Evolutionary conservation across 2,113 vertebrate species (phyloP), one percentile per base, ranked within the genome.

Genomic region (Stegastes partitus): DNA sequence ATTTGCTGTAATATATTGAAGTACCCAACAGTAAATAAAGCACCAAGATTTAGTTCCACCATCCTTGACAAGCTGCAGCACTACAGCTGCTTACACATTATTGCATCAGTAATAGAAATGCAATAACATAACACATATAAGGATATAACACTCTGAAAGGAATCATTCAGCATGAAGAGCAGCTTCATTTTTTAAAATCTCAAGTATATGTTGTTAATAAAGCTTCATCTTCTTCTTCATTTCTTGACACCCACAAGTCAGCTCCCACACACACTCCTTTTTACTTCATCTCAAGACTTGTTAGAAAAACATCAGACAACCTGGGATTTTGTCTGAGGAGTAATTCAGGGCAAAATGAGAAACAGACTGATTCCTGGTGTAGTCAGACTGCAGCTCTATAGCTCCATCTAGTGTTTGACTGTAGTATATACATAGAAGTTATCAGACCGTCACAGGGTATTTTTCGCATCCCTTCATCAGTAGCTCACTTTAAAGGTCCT

Each of bases 351-450:
- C 2, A 19, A 51, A 75, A 56, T 59, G 6, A n/a, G 26, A 42
- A 42, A 15, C 39, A 42, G 39, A 15, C 14, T 14, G 12, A 15
- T 15, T 42, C 11, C 15, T 23, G 2, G 2, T 39, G 26, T 11
- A 44, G 51, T 54, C 10, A 22, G 9, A 50, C 2, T 75, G 22
- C 5, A 59, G 73, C 18, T 77, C 37, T 83, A 19, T 74, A 57
- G 74, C 83, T 1, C 85, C 85, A 70, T 68, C 91, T 88, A 85
- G 77, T 76, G 89, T 67, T 55, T 3, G 1, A 12, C 11, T 45
- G 65, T 16, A 19, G 12, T n/a, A 57, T 25, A 58, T 54, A n/a
- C 50, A 31, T 11, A 8, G 3, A 59, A 7, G 15, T 8, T n/a
- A 1, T 66, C 31, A 42, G 23, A 55, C 15, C 5, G 0, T 37